phyloP scores from a whole-genome alignment of 2,797 vertebrate genomes.

The Tokudaia tokunoshimensis region DNA sequence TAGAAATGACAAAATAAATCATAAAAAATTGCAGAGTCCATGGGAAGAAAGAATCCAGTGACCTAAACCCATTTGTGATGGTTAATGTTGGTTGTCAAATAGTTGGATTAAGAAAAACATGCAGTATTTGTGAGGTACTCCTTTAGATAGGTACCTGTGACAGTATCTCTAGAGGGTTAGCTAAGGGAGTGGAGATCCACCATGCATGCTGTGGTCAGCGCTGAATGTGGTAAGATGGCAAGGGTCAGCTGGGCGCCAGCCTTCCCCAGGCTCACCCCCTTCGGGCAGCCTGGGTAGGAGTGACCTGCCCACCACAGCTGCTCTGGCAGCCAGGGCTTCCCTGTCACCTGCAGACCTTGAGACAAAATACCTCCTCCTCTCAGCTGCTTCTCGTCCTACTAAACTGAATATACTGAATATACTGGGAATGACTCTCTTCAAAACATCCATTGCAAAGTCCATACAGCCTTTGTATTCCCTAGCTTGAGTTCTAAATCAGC shows the following conservation, averaged over 20 bases:
- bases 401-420: conserved; percentile 3
- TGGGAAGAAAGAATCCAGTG: neutral
- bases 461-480: neutral
- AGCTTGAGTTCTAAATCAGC: neutral
- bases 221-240: neutral
- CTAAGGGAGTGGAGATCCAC: neutral
- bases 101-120: neutral
- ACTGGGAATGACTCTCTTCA: neutral
- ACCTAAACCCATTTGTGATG: neutral
- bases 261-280: neutral
- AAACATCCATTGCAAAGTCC: neutral
- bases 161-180: neutral
- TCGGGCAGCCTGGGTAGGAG: neutral
- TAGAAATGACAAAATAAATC: neutral
- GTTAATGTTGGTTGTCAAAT: neutral
- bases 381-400: neutral
- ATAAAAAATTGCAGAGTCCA: neutral
- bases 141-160: neutral
- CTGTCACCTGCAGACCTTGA: neutral
- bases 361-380: neutral
- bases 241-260: neutral
- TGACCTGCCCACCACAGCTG: neutral
- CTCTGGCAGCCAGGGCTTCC: neutral
- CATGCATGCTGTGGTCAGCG: neutral
- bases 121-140: neutral